Evolutionary conservation across 2,888 invertebrate genomes (phyloP), one percentile per base, ranked within the genome.

Genomic region (Nasonovia ribisnigri): DNA sequence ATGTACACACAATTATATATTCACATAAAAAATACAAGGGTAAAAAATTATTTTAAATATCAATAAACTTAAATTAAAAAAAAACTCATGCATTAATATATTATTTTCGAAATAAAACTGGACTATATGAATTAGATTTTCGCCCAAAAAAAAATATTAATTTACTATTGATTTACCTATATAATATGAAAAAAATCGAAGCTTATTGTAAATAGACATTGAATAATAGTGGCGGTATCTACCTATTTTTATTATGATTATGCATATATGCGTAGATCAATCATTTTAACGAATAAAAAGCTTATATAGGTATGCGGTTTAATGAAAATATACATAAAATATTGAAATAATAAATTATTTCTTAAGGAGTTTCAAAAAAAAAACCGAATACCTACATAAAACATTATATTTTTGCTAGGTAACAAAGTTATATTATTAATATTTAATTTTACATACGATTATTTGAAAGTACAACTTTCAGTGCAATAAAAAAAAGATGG

Each of bases 281-380:
- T 77, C 36, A 77, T 77, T 77, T 77, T 77, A 77, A 77, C 36
- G 67, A 77, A 77, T 36, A 77, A 77, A 77, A 77, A 77, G 67
- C 36, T 36, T 77, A 77, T 77, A n/a, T n/a, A n/a, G n/a, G n/a
- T n/a, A 77, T 36, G 36, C 11, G 36, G 36, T 36, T 10, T 77
- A 77, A 77, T 77, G 36, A 77, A 77, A 77, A 20, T 77, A 77
- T 77, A 77, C 20, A 36, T 36, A 36, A 77, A 77, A 77, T 77
- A 77, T 77, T 77, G 77, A 36, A 77, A 77, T 77, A 77, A 77
- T 77, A 77, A 77, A 77, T 77, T 77, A 77, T 77, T 77, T 36
- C 2, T 8, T 77, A 77, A 77, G 36, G 77, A 2, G 36, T 77
- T 77, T 77, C 3, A 8, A 20, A 36, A 77, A 77, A n/a, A 67